phyloP scores from a whole-genome alignment of 2,797 vertebrate species.

The Phalloptychus januarius region DNA sequence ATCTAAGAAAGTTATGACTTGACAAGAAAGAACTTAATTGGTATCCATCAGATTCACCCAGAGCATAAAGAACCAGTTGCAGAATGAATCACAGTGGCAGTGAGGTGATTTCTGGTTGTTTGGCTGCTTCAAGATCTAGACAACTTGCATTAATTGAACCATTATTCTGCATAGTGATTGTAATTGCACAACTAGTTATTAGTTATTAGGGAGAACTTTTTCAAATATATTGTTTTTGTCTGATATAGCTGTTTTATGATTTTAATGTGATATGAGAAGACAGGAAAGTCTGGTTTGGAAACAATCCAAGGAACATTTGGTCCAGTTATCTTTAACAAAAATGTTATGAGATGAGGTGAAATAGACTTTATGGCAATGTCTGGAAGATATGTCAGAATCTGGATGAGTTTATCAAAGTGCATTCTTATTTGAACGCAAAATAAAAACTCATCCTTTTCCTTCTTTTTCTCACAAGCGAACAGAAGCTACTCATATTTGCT shows the following conservation, averaged over 20 bases:
- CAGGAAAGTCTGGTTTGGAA: not conserved
- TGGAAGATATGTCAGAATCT: not conserved
- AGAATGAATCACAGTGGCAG: not conserved
- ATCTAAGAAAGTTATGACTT: not conserved
- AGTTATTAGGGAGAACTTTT: not conserved
- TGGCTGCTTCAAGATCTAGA: not conserved
- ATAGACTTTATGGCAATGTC: not conserved
- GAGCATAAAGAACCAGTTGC: too few relatives aligned
- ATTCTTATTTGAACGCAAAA: not conserved
- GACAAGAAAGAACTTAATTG: not conserved
- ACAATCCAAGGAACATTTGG: not conserved
- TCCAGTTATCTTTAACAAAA: not conserved
- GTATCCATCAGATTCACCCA: too few relatives aligned
- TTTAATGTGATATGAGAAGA: not conserved
- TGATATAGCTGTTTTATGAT: not conserved
- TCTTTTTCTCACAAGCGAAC: not conserved
- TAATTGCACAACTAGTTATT: not conserved
- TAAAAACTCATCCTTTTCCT: not conserved
- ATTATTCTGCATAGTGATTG: not conserved
- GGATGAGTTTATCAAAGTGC: not conserved
- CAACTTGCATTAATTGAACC: not conserved
- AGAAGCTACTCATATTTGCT: not conserved
- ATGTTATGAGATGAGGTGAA: not conserved
- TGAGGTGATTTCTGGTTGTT: not conserved
- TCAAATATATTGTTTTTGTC: slow-evolving; percentile 1